Conservation (phyloP, 2,113 vertebrate genomes). For the Shinisaurus crocodilurus region DNA sequence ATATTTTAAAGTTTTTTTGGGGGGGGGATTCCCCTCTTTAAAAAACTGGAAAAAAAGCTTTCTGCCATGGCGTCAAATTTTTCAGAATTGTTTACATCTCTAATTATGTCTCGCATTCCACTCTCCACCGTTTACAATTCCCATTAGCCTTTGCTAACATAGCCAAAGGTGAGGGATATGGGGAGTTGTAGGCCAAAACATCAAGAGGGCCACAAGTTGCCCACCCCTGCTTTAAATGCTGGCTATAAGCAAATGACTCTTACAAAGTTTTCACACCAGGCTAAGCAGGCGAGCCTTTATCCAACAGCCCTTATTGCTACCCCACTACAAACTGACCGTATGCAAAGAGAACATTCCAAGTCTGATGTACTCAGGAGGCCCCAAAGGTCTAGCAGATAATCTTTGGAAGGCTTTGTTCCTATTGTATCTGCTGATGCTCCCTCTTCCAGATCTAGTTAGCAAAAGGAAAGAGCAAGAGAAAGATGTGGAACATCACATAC, state of each 20-base stretch:
- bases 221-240: no score
- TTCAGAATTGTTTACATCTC: no score
- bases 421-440: constrained; percentile 12
- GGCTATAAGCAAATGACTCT: background rate
- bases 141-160: no score
- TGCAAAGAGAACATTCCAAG: constrained; percentile 91
- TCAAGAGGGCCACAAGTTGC: no score
- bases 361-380: constrained; percentile 82
- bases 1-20: no score
- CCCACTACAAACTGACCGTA: constrained; percentile 79
- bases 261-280: background rate
- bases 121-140: no score
- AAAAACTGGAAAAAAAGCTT: no score
- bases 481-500: background rate
- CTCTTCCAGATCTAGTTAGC: constrained; percentile 19
- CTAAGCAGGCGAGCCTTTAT: background rate
- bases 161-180: no score
- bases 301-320: background rate
- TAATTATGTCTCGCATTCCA: no score
- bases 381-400: background rate
- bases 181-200: no score
- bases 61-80: no score
- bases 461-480: background rate
- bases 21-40: no score
- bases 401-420: background rate